phyloP scores from a whole-genome alignment of 1,140 invertebrate genomes.

The Bombus waltoni region DNA sequence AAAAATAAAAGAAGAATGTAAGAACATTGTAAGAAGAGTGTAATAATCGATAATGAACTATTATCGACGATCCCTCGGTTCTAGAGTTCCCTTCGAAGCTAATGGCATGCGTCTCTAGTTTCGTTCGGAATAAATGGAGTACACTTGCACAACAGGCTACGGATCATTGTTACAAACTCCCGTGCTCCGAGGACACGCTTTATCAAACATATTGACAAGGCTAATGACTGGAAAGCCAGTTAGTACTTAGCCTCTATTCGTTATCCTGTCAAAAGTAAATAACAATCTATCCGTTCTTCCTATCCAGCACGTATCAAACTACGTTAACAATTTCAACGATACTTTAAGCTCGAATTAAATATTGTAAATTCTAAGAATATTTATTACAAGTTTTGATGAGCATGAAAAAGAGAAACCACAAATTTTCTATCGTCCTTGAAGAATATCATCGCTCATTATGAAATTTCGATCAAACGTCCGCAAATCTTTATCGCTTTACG shows the following conservation, averaged over 20 bases:
- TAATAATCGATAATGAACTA: not conserved
- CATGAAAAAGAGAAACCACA: too few relatives aligned
- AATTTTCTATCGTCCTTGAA: too few relatives aligned
- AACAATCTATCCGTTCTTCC: not conserved
- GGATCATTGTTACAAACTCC: constrained; percentile 11
- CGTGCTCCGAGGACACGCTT: not conserved
- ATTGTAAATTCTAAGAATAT: too few relatives aligned
- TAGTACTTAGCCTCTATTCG: constrained; percentile 2
- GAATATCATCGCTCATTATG: too few relatives aligned
- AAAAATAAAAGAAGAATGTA: not conserved
- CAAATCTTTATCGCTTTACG: too few relatives aligned
- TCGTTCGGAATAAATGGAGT: constrained; percentile 1
- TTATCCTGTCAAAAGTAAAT: constrained; percentile 9
- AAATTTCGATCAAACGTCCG: too few relatives aligned
- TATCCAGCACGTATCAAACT: too few relatives aligned
- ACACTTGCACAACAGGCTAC: not conserved
- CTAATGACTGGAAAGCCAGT: constrained; percentile 20
- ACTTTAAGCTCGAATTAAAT: not conserved
- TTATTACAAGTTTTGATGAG: too few relatives aligned
- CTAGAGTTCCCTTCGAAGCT: not conserved
- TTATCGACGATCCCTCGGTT: not conserved
- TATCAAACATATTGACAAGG: constrained; percentile 17
- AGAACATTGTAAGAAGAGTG: not conserved
- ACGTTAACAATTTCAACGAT: not conserved
- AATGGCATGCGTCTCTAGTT: not conserved